Evolutionary conservation across 2,797 vertebrate species (phyloP).

Genomic region (Sandelia bainsii): DNA sequence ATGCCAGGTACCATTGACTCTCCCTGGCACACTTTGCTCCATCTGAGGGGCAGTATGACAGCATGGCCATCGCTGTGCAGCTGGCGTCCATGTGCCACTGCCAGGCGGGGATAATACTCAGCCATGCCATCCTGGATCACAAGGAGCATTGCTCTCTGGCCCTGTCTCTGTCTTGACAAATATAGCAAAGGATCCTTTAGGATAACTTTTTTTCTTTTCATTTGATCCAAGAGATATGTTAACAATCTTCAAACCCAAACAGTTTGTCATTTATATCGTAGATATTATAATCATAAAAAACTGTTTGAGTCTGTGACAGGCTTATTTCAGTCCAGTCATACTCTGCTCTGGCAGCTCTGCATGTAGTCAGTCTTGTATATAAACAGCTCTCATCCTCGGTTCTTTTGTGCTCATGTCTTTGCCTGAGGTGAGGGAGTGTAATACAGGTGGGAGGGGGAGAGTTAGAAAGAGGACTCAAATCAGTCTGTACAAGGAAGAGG

Average conservation of each 20-base stretch:
- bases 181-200: constrained; percentile 33
- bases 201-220: constrained; percentile 17
- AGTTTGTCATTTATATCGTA: constrained; percentile 35
- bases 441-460: constrained; percentile 69
- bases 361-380: constrained; percentile 42
- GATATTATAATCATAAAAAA: constrained; percentile 41
- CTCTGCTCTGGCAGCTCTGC: constrained; percentile 51
- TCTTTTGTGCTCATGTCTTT: constrained; percentile 65
- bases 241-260: constrained; percentile 12
- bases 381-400: constrained; percentile 69
- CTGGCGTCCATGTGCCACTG: constrained; percentile 66
- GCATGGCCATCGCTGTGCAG: constrained; percentile 76
- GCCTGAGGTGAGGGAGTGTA: constrained; percentile 58
- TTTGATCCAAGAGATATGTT: constrained; percentile 6
- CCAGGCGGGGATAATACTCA: constrained; percentile 63
- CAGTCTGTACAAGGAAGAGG: constrained; percentile 91
- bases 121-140: constrained; percentile 50
- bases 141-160: constrained; percentile 53
- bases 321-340: constrained; percentile 55
- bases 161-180: constrained; percentile 54
- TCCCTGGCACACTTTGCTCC: constrained; percentile 69
- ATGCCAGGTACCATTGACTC: constrained; percentile 81
- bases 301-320: constrained; percentile 42
- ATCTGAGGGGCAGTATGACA: constrained; percentile 73
- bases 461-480: constrained; percentile 82